These are phyloP conservation scores for Uloborus plumipes DNA, from an alignment of 2,888 invertebrate species.

Conservation along the genomic window DNA sequence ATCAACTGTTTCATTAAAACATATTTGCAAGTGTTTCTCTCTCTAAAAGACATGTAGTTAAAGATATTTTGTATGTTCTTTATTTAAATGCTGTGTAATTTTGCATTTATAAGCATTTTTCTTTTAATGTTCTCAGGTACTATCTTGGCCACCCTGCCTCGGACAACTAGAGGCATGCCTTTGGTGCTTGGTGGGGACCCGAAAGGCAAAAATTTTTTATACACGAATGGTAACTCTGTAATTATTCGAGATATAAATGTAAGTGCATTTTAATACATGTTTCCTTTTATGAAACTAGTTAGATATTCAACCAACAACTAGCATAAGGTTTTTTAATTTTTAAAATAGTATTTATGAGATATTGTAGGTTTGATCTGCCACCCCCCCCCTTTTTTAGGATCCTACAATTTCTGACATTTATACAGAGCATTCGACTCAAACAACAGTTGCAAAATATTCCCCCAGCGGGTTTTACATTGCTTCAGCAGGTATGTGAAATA, in stretches of 20 bases:
- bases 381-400: conserved; percentile 76
- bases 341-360: no score
- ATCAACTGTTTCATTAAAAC: no score
- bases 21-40: no score
- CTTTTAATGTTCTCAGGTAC: conserved; percentile 69
- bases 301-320: no score
- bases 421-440: conserved; percentile 95
- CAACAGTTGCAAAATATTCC: conserved; percentile 97
- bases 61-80: background rate
- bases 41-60: no score
- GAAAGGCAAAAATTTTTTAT: conserved; percentile 95
- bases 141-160: conserved; percentile 89
- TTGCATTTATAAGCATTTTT: background rate
- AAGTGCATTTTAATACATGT: conserved; percentile 69
- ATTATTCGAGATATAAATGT: conserved; percentile 96
- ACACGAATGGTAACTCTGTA: conserved; percentile 97
- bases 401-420: conserved; percentile 95
- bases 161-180: conserved; percentile 93
- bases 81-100: background rate
- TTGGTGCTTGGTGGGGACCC: conserved; percentile 95
- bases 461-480: conserved; percentile 98
- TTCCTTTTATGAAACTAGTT: no score
- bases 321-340: no score
- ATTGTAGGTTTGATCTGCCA: no score
- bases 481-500: conserved; percentile 84